Conservation (phyloP, 2,888 invertebrate species). For the Lycophotia porphyrea region DNA sequence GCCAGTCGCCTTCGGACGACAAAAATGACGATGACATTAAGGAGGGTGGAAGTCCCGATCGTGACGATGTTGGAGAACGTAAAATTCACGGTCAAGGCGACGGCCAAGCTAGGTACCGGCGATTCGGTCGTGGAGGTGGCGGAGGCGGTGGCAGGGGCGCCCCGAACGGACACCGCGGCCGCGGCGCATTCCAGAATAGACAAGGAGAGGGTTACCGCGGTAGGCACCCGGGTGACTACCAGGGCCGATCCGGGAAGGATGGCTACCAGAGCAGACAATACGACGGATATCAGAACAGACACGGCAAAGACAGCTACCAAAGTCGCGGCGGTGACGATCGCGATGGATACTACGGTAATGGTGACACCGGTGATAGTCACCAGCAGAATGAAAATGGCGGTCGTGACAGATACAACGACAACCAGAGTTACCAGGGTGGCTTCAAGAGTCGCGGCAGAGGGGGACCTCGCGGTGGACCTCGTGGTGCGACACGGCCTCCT, state of each 20-base stretch:
- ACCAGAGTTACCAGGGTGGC: constrained; percentile 89
- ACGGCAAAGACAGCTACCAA: constrained; percentile 79
- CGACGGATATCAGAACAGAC: constrained; percentile 82
- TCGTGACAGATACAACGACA: constrained; percentile 86
- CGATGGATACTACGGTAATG: constrained; percentile 83
- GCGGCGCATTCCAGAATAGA: constrained; percentile 80
- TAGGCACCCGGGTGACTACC: constrained; percentile 79
- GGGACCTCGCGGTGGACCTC: constrained; percentile 79
- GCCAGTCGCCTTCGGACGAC: constrained; percentile 72
- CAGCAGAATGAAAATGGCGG: constrained; percentile 88
- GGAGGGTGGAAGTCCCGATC: constrained; percentile 81
- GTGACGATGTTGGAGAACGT: constrained; percentile 79
- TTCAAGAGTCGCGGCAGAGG: constrained; percentile 90
- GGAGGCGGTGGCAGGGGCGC: constrained; percentile 75
- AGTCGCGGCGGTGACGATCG: constrained; percentile 76
- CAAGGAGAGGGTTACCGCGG: constrained; percentile 81
- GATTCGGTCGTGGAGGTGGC: constrained; percentile 81
- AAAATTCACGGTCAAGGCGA: constrained; percentile 85
- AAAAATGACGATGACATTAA: constrained; percentile 80
- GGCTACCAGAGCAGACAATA: constrained; percentile 81
- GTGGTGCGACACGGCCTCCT: constrained; percentile 73
- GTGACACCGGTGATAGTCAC: constrained; percentile 83
- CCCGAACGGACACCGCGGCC: constrained; percentile 85
- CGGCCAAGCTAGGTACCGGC: constrained; percentile 81
- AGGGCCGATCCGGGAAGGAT: constrained; percentile 79